Conservation (phyloP, 2,888 invertebrate genomes). For the Drosophila anomelani region DNA sequence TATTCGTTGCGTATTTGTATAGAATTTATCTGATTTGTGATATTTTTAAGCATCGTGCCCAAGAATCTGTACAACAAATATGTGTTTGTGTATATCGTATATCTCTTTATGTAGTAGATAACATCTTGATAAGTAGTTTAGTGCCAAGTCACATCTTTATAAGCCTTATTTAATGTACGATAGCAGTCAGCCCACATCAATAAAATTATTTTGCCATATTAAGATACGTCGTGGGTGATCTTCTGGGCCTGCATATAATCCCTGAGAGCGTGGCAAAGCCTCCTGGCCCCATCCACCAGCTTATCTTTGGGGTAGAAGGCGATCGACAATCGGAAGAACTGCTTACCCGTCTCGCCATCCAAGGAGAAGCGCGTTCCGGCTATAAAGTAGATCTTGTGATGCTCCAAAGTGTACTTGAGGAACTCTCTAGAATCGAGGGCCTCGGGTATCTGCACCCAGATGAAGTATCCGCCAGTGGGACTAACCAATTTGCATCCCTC, state of each 20-base stretch:
- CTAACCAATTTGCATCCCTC: conserved; percentile 83
- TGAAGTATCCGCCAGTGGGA: conserved; percentile 87
- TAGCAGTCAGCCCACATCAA: conserved; percentile 55
- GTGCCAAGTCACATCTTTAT: conserved; percentile 62
- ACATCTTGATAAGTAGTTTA: conserved; percentile 50
- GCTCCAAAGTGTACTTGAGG: conserved; percentile 83
- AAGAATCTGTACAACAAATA: conserved; percentile 57
- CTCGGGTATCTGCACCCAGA: conserved; percentile 86
- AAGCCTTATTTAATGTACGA: conserved; percentile 66
- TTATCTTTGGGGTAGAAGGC: conserved; percentile 85
- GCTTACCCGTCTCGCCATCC: conserved; percentile 75
- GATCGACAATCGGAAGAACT: conserved; percentile 85
- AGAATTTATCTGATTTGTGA: conserved; percentile 71
- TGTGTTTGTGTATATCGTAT: conserved; percentile 38
- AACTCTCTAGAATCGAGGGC: conserved; percentile 83
- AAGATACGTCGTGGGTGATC: conserved; percentile 9
- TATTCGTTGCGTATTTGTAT: conserved; percentile 54
- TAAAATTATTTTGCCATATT: conserved; percentile 64
- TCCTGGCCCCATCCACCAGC: conserved; percentile 81
- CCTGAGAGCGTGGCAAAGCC: conserved; percentile 83
- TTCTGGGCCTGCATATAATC: conserved; percentile 60
- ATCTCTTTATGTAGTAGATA: conserved; percentile 58
- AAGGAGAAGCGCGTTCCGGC: conserved; percentile 85
- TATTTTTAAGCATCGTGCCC: conserved; percentile 77
- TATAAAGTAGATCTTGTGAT: conserved; percentile 85